Base-by-base conservation (phyloP, 2,797 vertebrate species). In the Lutjanus argentimaculatus region DNA sequence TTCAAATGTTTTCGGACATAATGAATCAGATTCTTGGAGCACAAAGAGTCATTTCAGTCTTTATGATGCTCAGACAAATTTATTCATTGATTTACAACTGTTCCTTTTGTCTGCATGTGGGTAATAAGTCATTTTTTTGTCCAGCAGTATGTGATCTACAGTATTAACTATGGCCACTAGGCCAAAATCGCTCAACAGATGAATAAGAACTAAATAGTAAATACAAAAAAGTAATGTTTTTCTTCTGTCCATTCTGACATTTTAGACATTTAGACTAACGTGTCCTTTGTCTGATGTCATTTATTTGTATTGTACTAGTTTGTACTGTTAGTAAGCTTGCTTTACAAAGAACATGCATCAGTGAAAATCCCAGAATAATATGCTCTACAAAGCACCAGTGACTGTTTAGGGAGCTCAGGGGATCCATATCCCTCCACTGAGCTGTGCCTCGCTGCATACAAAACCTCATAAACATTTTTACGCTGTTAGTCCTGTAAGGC, bases 321-420 rank as follows among this genome's bases (percentile, higher is more conserved):
- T 61, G 21, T 7, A 21, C 17, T 52, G 68, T 51, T 49, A 55
- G 52, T 68, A 8, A 79, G 67, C 57, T 51, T 3, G 6, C 75
- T 42, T 62, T 36, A 48, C 67, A 83, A 65, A 77, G 68, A 51
- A 19, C 57, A 72, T 55, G 78, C 74, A 57, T 85, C 72, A 85
- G 69, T 70, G 66, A 80, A 77, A 84, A 74, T 78, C 51, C 52
- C 8, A 3, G 64, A 81, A 84, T 77, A 77, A 78, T 67, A 67
- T 63, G 67, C 55, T 68, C 43, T 17, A 65, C 78, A 74, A 77
- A 84, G 76, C 61, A 78, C 6, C 59, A 49, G 76, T 69, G 53
- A 81, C 75, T 74, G 75, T 90, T 85, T 66, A 79, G 66, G 68
- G 75, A 84, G 71, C 83, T 79, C 83, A 2, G n/a, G 89, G 85